phyloP scores from a whole-genome alignment of 2,113 vertebrate genomes.

The Grammomys surdaster region DNA sequence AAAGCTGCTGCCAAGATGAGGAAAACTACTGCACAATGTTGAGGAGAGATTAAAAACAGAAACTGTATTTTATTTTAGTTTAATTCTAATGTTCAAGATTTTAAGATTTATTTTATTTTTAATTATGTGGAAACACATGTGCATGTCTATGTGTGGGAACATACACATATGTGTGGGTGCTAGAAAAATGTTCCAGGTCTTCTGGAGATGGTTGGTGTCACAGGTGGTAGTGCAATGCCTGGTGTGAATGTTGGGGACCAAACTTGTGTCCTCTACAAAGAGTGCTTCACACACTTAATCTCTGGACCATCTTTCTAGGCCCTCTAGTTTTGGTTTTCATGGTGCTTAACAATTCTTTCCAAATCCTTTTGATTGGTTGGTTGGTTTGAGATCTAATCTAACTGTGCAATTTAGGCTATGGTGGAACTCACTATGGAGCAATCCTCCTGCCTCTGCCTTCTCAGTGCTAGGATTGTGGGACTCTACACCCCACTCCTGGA shows the following conservation, averaged over 20 bases:
- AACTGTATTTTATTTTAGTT: background rate
- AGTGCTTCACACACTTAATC: background rate
- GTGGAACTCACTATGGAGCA: background rate
- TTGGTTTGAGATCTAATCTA: background rate
- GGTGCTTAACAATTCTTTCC: background rate
- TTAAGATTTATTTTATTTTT: background rate
- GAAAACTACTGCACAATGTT: conserved; percentile 18
- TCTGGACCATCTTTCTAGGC: no score
- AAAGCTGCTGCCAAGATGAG: conserved; percentile 46
- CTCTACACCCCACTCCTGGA: background rate
- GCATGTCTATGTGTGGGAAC: background rate
- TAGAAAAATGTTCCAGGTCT: background rate
- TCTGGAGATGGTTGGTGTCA: background rate
- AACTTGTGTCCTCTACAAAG: background rate
- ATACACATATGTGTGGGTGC: background rate
- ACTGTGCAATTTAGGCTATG: background rate
- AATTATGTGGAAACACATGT: background rate
- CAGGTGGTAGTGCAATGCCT: no score
- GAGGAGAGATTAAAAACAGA: conserved; percentile 45
- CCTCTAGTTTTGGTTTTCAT: background rate
- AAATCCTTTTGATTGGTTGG: background rate
- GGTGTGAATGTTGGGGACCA: no score
- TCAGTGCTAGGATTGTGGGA: no score
- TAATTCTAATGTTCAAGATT: background rate
- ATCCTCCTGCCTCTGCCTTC: background rate